Base-by-base conservation (phyloP, 2,113 vertebrate species). In the Poecile atricapillus region DNA sequence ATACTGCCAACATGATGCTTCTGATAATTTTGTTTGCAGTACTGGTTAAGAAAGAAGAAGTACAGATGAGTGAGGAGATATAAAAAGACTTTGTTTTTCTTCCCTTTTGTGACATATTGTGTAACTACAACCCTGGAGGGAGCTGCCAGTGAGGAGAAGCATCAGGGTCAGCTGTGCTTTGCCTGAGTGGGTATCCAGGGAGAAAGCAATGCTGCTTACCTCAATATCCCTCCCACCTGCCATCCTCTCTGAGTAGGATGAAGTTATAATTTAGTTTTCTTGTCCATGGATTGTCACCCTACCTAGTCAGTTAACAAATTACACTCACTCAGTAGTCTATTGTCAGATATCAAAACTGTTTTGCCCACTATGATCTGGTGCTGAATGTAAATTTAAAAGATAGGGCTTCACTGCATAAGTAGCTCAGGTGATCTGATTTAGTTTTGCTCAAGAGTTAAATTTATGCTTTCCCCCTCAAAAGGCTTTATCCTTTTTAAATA, bases 11-110 rank as follows among this genome's bases (percentile, higher is more conserved):
- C 60, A 4, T 18, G 90, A 96, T 81, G 82, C 46, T 86, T 88
- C 73, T 92, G 93, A 94, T 96, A 91, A 69, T 86, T 85, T 58
- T 94, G 79, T 97, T 95, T 94, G 90, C 85, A 68, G 83, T 83
- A n/a, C 59, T 92, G 33, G 44, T 86, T 60, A 73, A 94, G 86
- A 95, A 94, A 71, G 43, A 90, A 90, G 92, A 96, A 96, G 92
- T 93, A 30, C 79, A 86, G 87, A 96, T 92, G 85, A 44, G 43
- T 86, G 68, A 91, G 47, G 49, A 96, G 90, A 94, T 90, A 90
- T n/a, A 77, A 94, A 90, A 95, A 95, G 41, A 12, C 2, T 76
- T 85, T 82, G 47, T n/a, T 97, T 89, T 94, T 81, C 35, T 95
- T 88, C 44, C 90, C 24, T 82, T 39, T 75, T 77, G 88, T 89